These are phyloP conservation scores for Acrocyrtus sp. DNA, from an alignment of 2,888 invertebrate genomes.

Conservation along the genomic window DNA sequence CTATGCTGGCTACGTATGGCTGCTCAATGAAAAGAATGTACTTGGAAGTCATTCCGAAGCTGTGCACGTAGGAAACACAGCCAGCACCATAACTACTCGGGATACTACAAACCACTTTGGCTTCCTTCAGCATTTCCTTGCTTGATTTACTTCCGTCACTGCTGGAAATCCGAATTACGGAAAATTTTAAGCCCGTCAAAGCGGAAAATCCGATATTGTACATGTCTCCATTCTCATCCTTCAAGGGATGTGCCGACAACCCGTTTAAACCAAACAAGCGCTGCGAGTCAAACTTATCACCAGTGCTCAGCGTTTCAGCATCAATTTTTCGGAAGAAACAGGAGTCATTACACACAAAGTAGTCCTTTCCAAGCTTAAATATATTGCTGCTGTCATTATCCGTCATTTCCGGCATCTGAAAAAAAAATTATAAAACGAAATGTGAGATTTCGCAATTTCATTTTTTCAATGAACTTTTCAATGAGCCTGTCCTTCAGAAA, in stretches of 20 bases:
- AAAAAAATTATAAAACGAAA: constrained; percentile 26
- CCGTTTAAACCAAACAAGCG: constrained; percentile 66
- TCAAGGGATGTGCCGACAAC: constrained; percentile 68
- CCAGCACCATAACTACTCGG: constrained; percentile 65
- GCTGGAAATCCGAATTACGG: constrained; percentile 64
- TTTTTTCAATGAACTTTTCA: no score
- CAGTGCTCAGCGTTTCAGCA: constrained; percentile 67
- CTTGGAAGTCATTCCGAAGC: constrained; percentile 70
- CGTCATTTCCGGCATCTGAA: constrained; percentile 65
- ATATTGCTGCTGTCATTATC: constrained; percentile 69
- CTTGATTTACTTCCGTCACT: constrained; percentile 51
- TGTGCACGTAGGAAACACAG: constrained; percentile 68
- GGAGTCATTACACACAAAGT: constrained; percentile 69
- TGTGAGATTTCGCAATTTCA: neutral
- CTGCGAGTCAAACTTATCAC: constrained; percentile 65
- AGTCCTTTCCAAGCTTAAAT: constrained; percentile 66
- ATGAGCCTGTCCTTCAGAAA: no score
- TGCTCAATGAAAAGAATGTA: constrained; percentile 70
- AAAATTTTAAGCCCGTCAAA: constrained; percentile 65
- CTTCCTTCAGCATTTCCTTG: constrained; percentile 63
- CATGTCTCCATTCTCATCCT: constrained; percentile 66
- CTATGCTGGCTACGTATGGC: constrained; percentile 67
- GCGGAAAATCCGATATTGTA: constrained; percentile 68
- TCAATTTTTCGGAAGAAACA: constrained; percentile 67
- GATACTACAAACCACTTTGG: constrained; percentile 65